Evolutionary conservation across 1,140 invertebrate genomes (phyloP), one percentile per base, ranked within the genome.

Genomic region (Drosophila novamexicana): DNA sequence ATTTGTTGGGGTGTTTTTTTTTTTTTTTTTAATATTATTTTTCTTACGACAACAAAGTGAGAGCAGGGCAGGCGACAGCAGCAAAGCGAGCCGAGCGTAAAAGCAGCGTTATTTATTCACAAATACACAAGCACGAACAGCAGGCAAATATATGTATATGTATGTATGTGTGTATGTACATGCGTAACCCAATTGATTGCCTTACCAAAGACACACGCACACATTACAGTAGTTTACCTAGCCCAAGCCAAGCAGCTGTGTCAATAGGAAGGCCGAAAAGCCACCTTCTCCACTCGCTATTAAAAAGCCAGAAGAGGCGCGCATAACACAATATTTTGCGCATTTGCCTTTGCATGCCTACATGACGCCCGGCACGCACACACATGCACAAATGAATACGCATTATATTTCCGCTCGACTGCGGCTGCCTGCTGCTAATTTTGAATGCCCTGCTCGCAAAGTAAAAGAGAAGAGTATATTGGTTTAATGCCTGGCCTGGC

Each of bases 321-420:
- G 45, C 66, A 32, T 40, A 50, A 29, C 29, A 49, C 34, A 73
- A 57, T 18, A 70, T 47, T 72, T 76, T 73, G 77, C 77, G 68
- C 72, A 67, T 37, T 76, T 71, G 76, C 61, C 40, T 69, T 69
- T 63, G 47, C 63, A 57, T 74, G 75, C 64, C 75, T 65, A 77
- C 71, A 75, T 77, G 75, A 47, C 39, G 74, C 59, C 74, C 45
- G 59, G 68, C 62, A 72, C 68, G 56, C 73, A 69, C 36, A 62
- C 40, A 64, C 12, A 66, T 16, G n/a, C 9, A 62, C 18, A 36
- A 59, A 49, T 34, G 63, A 70, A 74, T 70, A 88, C 73, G 66
- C 86, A 88, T 72, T 88, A 89, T 80, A 88, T 88, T 88, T 88
- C 83, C 83, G 83, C 77, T 88, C 63, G 72, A 83, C 62, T 76